Evolutionary conservation across 1,140 invertebrate species (phyloP).

Genomic region (Spodoptera frugiperda): DNA sequence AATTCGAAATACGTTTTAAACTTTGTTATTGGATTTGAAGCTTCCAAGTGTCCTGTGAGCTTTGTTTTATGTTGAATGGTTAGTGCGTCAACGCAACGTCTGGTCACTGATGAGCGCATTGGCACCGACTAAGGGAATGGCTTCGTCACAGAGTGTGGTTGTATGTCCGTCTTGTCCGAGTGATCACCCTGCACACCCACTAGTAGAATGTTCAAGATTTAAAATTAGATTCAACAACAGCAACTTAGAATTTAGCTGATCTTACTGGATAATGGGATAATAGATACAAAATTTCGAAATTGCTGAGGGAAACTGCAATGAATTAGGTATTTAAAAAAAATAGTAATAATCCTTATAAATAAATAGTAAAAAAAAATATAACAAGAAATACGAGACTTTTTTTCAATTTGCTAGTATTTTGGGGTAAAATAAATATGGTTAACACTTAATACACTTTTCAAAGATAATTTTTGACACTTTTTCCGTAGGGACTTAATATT

Average conservation of each 20-base stretch:
- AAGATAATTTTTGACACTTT: too few relatives aligned
- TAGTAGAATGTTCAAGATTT: conserved; percentile 39
- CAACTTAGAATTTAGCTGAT: not conserved
- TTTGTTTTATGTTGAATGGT: conserved; percentile 52
- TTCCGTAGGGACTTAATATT: too few relatives aligned
- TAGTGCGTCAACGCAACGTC: conserved; percentile 82
- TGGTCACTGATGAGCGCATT: conserved; percentile 65
- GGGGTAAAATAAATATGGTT: too few relatives aligned
- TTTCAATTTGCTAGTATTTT: too few relatives aligned
- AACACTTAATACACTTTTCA: too few relatives aligned
- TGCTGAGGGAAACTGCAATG: too few relatives aligned
- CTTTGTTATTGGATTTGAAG: conserved; percentile 13
- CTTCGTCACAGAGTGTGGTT: conserved; percentile 71
- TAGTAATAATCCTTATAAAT: too few relatives aligned
- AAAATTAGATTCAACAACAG: conserved; percentile 25
- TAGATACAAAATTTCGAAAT: too few relatives aligned
- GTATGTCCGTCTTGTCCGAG: conserved; percentile 70
- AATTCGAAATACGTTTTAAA: conserved; percentile 34
- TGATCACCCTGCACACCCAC: conserved; percentile 63
- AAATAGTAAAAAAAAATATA: too few relatives aligned
- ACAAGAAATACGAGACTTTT: too few relatives aligned
- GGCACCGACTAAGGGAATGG: conserved; percentile 73
- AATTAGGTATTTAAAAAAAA: too few relatives aligned
- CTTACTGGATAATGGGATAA: not conserved
- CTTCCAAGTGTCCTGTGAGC: conserved; percentile 46